A percentile compares a stretch with the other conserved stretches of the same genome.
phyloP scores from a whole-genome alignment of 2,797 vertebrate species.

The Iguana delicatissima region DNA sequence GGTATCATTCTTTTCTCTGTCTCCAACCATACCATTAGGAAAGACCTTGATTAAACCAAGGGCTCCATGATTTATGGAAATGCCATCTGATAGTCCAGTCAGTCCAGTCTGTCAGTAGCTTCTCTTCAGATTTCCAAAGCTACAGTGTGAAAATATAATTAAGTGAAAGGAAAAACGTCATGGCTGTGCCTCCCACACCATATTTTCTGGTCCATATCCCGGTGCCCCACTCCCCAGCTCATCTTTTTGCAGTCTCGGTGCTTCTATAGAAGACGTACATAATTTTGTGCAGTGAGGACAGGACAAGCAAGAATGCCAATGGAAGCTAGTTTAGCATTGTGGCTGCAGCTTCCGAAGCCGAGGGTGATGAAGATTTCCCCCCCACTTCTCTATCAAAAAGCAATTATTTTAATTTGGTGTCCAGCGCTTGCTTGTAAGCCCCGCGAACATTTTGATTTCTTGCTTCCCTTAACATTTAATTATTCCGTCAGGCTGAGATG shows the following conservation, averaged over 20 bases:
- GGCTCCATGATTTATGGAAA: slow-evolving; percentile 54
- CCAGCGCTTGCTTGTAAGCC: not conserved
- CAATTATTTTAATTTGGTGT: slow-evolving; percentile 24
- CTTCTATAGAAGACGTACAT: slow-evolving; percentile 47
- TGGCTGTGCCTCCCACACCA: not conserved
- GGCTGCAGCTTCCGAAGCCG: not conserved
- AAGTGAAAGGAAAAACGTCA: slow-evolving; percentile 44
- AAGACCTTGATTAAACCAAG: slow-evolving; percentile 51
- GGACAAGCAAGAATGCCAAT: slow-evolving; percentile 34
- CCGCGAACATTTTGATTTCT: not conserved
- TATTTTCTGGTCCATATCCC: no score
- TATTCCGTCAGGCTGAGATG: not conserved
- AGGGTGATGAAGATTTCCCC: not conserved
- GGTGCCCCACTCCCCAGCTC: not conserved
- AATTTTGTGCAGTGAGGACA: slow-evolving; percentile 39
- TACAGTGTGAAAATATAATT: slow-evolving; percentile 50
- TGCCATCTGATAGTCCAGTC: slow-evolving; percentile 27
- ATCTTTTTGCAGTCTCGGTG: slow-evolving; percentile 36
- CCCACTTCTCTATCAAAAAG: not conserved
- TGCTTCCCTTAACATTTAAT: not conserved
- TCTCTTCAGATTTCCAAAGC: slow-evolving; percentile 37
- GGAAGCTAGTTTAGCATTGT: slow-evolving; percentile 15
- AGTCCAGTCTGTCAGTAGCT: slow-evolving; percentile 27
- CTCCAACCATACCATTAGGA: slow-evolving; percentile 50
- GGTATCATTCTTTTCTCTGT: not conserved